Evolutionary conservation across 1,140 invertebrate species (phyloP).

Genomic region (Bombus soroeensis): DNA sequence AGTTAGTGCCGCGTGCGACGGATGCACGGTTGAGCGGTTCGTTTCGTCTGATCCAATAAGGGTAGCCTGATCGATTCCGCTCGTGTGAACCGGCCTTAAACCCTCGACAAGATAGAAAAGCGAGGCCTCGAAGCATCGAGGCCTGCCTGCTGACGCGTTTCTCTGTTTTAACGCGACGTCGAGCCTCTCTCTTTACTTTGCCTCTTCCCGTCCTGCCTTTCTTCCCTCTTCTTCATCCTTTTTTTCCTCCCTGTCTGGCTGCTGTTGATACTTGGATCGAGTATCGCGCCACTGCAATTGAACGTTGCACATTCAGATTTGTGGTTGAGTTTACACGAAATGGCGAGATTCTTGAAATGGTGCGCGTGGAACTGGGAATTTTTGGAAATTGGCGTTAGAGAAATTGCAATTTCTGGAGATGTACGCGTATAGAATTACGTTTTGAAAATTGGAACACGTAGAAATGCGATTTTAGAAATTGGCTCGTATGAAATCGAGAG

Average conservation of each 20-base stretch:
- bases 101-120: constrained; percentile 9
- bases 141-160: constrained; percentile 22
- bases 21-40: constrained; percentile 37
- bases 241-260: background rate
- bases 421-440: background rate
- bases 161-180: constrained; percentile 23
- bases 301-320: no score
- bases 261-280: background rate
- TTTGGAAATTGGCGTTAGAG: no score
- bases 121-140: constrained; percentile 7
- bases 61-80: constrained; percentile 35
- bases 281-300: no score
- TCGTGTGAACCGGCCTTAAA: constrained; percentile 46
- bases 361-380: no score
- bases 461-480: no score
- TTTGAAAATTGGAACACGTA: no score
- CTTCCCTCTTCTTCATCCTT: background rate
- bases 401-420: no score
- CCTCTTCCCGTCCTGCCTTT: no score
- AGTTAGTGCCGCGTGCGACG: constrained; percentile 19
- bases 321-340: no score
- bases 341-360: no score
- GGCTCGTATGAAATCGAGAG: no score
- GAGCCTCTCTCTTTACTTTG: background rate
- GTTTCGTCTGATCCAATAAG: constrained; percentile 48